Percentiles rank a stretch among this genome's conserved stretches.
Conservation (phyloP, 23 tunicate genomes). For the Styela plicata region DNA sequence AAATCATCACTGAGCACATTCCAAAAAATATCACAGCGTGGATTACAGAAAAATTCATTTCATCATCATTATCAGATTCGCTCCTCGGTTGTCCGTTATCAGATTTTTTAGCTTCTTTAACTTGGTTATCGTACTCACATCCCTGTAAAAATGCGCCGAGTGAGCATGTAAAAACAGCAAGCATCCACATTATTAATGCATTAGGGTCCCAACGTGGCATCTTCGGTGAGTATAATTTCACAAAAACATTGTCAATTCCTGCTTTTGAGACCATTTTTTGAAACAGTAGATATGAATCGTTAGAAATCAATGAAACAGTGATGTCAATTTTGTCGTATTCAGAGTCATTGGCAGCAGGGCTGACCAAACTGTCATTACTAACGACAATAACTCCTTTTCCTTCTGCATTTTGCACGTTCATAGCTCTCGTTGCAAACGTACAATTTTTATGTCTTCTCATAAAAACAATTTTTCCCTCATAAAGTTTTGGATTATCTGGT, state of each 20-base stretch:
- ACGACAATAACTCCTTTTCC: constrained; percentile 63
- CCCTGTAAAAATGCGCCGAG: constrained; percentile 71
- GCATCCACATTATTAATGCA: constrained; percentile 42
- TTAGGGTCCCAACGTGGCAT: constrained; percentile 33
- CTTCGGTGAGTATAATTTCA: constrained; percentile 32
- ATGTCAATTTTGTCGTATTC: constrained; percentile 37
- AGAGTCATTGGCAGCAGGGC: constrained; percentile 39
- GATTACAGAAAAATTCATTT: constrained; percentile 10
- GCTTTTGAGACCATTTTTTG: neutral
- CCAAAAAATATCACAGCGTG: constrained; percentile 49
- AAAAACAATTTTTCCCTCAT: constrained; percentile 34
- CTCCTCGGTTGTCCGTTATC: neutral
- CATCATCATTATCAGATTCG: neutral
- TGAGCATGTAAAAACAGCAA: constrained; percentile 74
- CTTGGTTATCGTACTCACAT: neutral
- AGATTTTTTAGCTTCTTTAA: neutral
- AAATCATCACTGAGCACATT: constrained; percentile 66
- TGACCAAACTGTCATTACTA: constrained; percentile 30
- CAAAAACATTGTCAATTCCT: constrained; percentile 30
- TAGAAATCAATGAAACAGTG: constrained; percentile 46
- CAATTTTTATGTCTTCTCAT: constrained; percentile 73
- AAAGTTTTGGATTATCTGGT: neutral
- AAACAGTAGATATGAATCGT: constrained; percentile 25
- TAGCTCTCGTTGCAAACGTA: constrained; percentile 60
- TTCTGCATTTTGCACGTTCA: constrained; percentile 38